Base-by-base conservation (phyloP, 2,113 vertebrate species). In the Syngnathoides biaculeatus region DNA sequence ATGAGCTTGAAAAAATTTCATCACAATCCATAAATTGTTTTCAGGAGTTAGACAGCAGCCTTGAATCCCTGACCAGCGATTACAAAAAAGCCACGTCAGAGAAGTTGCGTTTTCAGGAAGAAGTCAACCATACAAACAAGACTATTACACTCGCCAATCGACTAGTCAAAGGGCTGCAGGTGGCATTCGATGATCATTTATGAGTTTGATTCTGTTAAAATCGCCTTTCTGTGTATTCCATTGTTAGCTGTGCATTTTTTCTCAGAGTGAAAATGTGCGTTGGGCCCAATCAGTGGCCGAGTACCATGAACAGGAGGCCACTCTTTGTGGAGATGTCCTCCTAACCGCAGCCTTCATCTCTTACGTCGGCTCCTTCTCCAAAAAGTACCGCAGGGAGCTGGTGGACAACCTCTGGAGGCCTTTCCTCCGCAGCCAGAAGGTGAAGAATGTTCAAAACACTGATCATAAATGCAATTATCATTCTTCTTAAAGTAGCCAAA, bases 131-230 rank as follows among this genome's bases (percentile, higher is more conserved):
- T 91, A 96, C 95, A 88, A 96, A 97, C 92, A 95, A 94, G 90
- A 96, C 96, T 81, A 96, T 95, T 88, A 94, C 96, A 88, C 93
- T 94, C 78, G 96, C 96, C 91, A 95, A 95, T 92, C 95, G 97
- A 85, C 95, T 97, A 91, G 96, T 93, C 77, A 95, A 95, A 93
- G 96, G 96, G 87, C 92, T 95, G 78, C 93, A 98, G 95, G 96
- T 98, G 90, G 92, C 40, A 22, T 22, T 8, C 7, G 10, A 35
- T 59, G n/a, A 59, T 40, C 15, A 58, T 30, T 58, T 30, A n/a
- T 27, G 3, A 40, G 59, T 40, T 40, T 20, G 19, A 19, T 39
- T 38, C 38, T 47, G 17, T 15, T 17, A 15, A 48, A 5, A 26
- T 55, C 11, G 50, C 8, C 50, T 26, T 11, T 5, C 26, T 57